Percentiles rank a stretch among this genome's conserved stretches.
phyloP scores from a whole-genome alignment of 2,797 vertebrate genomes.

The Clarias pachynema region DNA sequence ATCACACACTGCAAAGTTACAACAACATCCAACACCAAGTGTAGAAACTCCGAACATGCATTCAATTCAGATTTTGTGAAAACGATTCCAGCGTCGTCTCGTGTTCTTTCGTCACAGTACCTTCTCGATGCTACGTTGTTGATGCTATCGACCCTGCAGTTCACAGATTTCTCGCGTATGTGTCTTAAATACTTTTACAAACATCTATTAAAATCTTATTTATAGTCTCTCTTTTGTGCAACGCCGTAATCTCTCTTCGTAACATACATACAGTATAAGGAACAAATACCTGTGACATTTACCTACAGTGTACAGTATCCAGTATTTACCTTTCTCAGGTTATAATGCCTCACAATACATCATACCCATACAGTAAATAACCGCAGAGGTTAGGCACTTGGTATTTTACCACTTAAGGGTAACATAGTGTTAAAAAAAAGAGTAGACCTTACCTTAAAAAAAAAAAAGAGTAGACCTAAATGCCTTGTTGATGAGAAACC shows the following conservation, averaged over 20 bases:
- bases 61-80: conserved; percentile 31
- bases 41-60: conserved; percentile 45
- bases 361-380: conserved; percentile 69
- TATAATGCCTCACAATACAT: conserved; percentile 67
- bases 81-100: background rate
- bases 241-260: conserved; percentile 36
- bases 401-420: conserved; percentile 80
- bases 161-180: background rate
- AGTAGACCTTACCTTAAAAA: conserved; percentile 28
- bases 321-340: conserved; percentile 36
- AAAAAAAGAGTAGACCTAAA: conserved; percentile 65
- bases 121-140: background rate
- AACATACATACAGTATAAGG: conserved; percentile 39
- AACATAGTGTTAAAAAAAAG: conserved; percentile 60
- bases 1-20: conserved; percentile 45
- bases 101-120: background rate
- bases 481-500: background rate
- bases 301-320: conserved; percentile 40
- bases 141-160: conserved; percentile 5
- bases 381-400: conserved; percentile 93
- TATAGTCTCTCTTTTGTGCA: conserved; percentile 52
- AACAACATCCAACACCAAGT: conserved; percentile 49
- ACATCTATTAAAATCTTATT: conserved; percentile 41
- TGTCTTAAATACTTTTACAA: conserved; percentile 25
- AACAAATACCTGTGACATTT: conserved; percentile 45